These are phyloP conservation scores for Drosophila dunni DNA, from an alignment of 1,140 invertebrate species.

Conservation along the genomic window DNA sequence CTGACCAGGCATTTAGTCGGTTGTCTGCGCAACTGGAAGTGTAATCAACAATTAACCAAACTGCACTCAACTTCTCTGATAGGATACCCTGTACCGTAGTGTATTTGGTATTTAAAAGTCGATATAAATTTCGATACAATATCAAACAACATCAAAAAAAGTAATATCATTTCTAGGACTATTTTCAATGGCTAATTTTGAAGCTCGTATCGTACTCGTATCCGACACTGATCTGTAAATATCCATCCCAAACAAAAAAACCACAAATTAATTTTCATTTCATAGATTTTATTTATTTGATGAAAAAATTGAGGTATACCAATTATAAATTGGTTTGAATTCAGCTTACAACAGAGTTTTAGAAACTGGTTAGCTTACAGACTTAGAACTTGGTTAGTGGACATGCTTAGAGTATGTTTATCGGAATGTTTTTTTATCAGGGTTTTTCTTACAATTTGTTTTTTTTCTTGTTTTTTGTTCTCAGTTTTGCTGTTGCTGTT, in stretches of 20 bases:
- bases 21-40: constrained; percentile 14
- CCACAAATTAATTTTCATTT: not conserved
- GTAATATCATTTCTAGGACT: too few relatives aligned
- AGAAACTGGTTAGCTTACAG: constrained; percentile 63
- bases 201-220: too few relatives aligned
- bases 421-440: not conserved
- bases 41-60: constrained; percentile 45
- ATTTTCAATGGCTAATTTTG: too few relatives aligned
- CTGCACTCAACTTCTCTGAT: constrained; percentile 10
- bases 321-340: constrained; percentile 5
- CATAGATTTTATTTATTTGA: not conserved
- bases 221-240: too few relatives aligned
- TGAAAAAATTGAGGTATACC: constrained; percentile 15
- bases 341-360: constrained; percentile 60
- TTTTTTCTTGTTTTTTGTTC: not conserved
- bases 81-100: not conserved
- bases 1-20: constrained; percentile 13
- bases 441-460: constrained; percentile 15
- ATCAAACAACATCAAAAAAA: too few relatives aligned
- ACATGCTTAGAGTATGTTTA: constrained; percentile 74
- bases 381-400: constrained; percentile 26
- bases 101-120: too few relatives aligned
- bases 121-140: too few relatives aligned
- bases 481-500: constrained; percentile 19
- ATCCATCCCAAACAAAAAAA: not conserved